These are phyloP conservation scores for Drosophila mayri DNA, from an alignment of 1,140 invertebrate species.

Conservation along the genomic window DNA sequence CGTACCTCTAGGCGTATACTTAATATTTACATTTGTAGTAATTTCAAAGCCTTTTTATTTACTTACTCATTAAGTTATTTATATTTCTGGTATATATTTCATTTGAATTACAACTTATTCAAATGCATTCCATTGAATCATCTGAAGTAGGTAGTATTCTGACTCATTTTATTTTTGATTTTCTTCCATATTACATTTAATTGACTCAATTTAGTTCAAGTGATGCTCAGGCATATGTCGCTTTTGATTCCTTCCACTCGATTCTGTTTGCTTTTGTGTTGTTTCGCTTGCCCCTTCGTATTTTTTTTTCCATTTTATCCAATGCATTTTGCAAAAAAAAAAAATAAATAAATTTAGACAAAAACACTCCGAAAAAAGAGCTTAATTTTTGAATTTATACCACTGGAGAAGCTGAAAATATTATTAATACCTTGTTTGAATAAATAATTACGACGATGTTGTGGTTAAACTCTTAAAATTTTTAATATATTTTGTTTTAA, in stretches of 20 bases:
- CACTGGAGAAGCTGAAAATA: neutral
- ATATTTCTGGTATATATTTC: neutral
- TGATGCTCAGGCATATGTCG: constrained; percentile 28
- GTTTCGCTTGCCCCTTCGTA: neutral
- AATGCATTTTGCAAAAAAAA: constrained; percentile 28
- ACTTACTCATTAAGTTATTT: neutral
- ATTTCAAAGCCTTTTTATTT: neutral
- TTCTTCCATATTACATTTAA: constrained; percentile 38
- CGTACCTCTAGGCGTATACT: neutral
- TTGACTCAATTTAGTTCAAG: constrained; percentile 46
- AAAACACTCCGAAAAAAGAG: neutral
- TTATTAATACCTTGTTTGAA: neutral
- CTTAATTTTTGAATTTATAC: neutral
- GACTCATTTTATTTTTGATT: constrained; percentile 35
- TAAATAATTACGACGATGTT: neutral
- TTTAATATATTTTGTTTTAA: too few species aligned
- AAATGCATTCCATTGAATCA: constrained; percentile 4
- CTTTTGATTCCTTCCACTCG: constrained; percentile 39
- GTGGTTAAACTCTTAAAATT: too few species aligned
- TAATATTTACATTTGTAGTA: neutral
- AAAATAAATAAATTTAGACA: constrained; percentile 13
- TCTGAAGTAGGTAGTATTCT: neutral
- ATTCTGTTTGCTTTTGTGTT: constrained; percentile 11
- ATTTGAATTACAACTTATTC: neutral
- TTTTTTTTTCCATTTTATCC: constrained; percentile 18